Evolutionary conservation across 1,140 invertebrate species (phyloP), one percentile per base, ranked within the genome.

Genomic region (Leptinotarsa undecemlineata): DNA sequence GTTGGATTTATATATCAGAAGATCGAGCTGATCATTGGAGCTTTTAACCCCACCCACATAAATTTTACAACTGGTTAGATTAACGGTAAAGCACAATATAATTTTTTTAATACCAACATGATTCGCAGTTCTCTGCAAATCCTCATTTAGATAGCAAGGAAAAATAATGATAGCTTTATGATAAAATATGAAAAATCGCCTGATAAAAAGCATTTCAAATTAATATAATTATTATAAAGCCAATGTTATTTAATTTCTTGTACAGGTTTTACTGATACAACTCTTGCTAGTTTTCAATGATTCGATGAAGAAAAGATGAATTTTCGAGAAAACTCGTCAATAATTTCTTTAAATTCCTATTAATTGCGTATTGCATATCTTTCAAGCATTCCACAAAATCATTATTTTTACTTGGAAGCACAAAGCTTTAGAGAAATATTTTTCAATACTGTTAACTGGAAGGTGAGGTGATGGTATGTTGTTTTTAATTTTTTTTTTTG

Each of bases 1-100:
- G 79, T 78, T 80, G 42, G 21, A 68, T 42, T 42, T 42, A 26
- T 68, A 68, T 26, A 68, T 23, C 62, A 68, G 42, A 68, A 68
- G 67, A 68, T 19, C 63, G 8, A 21, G 21, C 63, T 20, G 20
- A 23, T 64, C 63, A 64, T 19, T 20, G 20, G 26, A 33, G 20
- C 63, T 1, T 64, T 26, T 3, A 26, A 64, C 26, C 63, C 63
- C 63, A 64, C 63, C 63, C 26, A 64, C 26, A 15, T 64, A 15
- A 64, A 64, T 64, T 21, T 64, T 64, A 23, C 63, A 64, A 23
- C 63, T 17, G 26, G 63, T 64, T 57, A 57, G 51, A 57, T n/a
- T 23, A 64, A 64, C n/a, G 20, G 20, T 23, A 64, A 64, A 64
- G 63, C 26, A 21, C 20, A 64, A 33, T 64, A 23, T 19, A 21